Evolutionary conservation across 2,797 vertebrate genomes (phyloP), one percentile per base, ranked within the genome.

Genomic region (Emys orbicularis): DNA sequence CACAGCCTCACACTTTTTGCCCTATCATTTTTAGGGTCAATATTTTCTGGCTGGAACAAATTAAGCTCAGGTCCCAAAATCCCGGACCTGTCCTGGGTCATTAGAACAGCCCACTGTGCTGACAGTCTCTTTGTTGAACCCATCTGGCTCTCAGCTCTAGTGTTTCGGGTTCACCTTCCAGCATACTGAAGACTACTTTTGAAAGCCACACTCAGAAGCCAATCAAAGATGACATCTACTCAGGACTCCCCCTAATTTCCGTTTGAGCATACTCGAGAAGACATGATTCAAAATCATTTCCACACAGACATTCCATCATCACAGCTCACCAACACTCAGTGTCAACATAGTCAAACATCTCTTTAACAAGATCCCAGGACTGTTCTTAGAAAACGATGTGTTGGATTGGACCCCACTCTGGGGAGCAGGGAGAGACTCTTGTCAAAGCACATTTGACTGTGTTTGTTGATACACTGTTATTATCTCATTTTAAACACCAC

Each of bases 191-290:
- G 59, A 41, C 83, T 23, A n/a, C 77, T 89, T 83, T 8, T 29
- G 81, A 31, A 80, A 89, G 37, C 50, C 79, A 12, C 8, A 65
- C 80, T 86, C 74, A 88, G 93, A 90, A 90, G 50, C 19, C 16
- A 1, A 84, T 27, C 74, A 88, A 79, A 86, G 88, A 53, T 84
- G 83, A 85, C 1, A 47, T 76, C 2, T n/a, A 34, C n/a, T 57
- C 27, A 11, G 56, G n/a, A 52, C 3, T 29, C 79, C 12, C 49
- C 92, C 1, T 29, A 0, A 37, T 90, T 95, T 87, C 94, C 0
- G 11, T 82, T 94, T 91, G 87, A 95, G 95, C 97, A 93, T 82
- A 97, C 93, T 96, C 94, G 49, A 31, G 57, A 79, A 91, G 89
- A 85, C 7, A 4, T 76, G 29, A 76, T 56, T 85, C 61, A 94